Conservation (phyloP, 1,140 invertebrate species). For the Apis laboriosa region DNA sequence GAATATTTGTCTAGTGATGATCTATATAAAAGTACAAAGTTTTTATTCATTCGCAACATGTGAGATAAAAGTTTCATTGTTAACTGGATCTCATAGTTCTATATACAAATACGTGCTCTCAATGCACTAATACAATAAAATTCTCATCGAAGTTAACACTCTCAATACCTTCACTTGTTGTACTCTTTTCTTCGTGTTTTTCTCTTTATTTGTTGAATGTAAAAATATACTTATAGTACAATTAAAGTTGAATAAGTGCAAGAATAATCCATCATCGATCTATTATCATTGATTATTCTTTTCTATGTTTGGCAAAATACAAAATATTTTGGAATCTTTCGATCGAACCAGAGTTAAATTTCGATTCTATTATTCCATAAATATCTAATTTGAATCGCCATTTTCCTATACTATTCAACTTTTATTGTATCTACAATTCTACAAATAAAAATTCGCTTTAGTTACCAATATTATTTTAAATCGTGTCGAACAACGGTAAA, state of each 20-base stretch:
- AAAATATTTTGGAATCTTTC: too few species aligned
- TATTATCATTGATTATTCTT: too few species aligned
- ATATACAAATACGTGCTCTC: conserved; percentile 10
- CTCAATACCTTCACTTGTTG: conserved; percentile 4
- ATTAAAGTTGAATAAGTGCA: too few species aligned
- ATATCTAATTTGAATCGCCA: too few species aligned
- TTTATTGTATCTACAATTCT: not conserved
- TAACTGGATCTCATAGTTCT: not conserved
- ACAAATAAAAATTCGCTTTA: not conserved
- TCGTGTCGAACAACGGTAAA: not conserved
- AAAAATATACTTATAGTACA: not conserved
- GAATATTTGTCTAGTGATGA: not conserved
- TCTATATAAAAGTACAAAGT: not conserved
- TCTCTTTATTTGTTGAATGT: not conserved
- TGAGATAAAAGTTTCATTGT: not conserved
- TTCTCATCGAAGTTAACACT: conserved; percentile 1
- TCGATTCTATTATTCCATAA: too few species aligned
- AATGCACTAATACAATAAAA: not conserved
- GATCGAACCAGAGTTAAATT: too few species aligned
- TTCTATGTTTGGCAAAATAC: too few species aligned
- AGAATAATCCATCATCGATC: too few species aligned
- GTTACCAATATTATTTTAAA: not conserved
- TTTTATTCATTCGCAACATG: not conserved
- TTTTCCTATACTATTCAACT: too few species aligned
- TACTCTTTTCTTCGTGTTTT: conserved; percentile 8